phyloP scores from a whole-genome alignment of 2,797 vertebrate species.

The Halcyon chelicuti region DNA sequence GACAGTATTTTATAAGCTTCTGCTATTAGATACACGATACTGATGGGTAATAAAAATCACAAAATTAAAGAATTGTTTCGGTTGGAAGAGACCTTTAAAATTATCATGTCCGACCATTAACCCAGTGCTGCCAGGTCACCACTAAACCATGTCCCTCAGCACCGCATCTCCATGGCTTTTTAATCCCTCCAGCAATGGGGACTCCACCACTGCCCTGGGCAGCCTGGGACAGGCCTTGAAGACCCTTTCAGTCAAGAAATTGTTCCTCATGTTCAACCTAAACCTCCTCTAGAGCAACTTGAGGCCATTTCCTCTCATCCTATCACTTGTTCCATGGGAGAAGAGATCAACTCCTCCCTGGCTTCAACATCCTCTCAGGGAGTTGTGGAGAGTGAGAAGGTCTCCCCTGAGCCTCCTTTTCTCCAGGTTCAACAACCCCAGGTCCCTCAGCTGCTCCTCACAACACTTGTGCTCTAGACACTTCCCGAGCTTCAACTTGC shows the following conservation, averaged over 20 bases:
- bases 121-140: background rate
- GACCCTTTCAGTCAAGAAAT: background rate
- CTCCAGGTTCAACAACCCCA: background rate
- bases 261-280: background rate
- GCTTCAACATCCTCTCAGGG: background rate
- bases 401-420: background rate
- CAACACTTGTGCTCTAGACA: background rate
- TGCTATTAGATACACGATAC: background rate
- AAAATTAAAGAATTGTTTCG: background rate
- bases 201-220: background rate
- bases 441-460: background rate
- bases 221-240: background rate
- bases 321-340: background rate
- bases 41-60: background rate
- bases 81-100: background rate
- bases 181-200: background rate
- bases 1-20: background rate
- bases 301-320: background rate
- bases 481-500: background rate
- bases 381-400: background rate
- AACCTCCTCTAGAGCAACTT: background rate
- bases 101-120: background rate
- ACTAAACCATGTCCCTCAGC: background rate
- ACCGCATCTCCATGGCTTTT: background rate
- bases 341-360: too few relatives aligned